Evolutionary conservation across 2,797 vertebrate species (phyloP).

Genomic region (Myotis daubentonii): DNA sequence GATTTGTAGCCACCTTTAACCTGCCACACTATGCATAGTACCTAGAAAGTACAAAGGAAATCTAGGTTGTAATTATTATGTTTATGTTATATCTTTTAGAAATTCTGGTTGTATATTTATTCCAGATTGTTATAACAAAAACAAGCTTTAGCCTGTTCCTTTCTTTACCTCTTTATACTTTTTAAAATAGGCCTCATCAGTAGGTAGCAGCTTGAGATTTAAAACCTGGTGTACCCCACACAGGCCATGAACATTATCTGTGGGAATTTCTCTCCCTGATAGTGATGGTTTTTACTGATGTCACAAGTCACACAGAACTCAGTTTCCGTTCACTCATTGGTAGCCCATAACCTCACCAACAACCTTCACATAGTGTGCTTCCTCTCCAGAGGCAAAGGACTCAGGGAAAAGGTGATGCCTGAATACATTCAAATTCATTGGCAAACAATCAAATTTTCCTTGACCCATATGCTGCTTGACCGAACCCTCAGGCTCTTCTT

Average conservation of each 20-base stretch:
- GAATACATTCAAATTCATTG: constrained; percentile 1
- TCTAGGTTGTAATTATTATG: background rate
- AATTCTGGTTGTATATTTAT: constrained; percentile 5
- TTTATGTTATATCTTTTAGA: background rate
- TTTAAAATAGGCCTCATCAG: background rate
- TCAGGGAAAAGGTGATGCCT: constrained; percentile 1
- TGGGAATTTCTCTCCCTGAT: background rate
- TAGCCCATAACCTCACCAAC: background rate
- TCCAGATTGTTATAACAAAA: background rate
- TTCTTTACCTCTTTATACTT: background rate
- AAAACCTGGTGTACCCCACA: background rate
- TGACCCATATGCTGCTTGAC: background rate
- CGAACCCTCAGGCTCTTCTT: background rate
- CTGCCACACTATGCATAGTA: background rate
- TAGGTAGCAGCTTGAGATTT: constrained; percentile 20
- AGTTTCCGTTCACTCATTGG: constrained; percentile 7
- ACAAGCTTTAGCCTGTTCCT: background rate
- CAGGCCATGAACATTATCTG: background rate
- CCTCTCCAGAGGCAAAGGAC: background rate
- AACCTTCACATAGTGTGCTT: background rate
- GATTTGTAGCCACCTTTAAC: background rate
- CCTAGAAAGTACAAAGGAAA: background rate
- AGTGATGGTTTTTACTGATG: constrained; percentile 13
- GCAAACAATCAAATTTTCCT: constrained; percentile 18
- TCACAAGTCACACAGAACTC: background rate